phyloP scores from a whole-genome alignment of 2,797 vertebrate species.

The Hephaestus fuliginosus region DNA sequence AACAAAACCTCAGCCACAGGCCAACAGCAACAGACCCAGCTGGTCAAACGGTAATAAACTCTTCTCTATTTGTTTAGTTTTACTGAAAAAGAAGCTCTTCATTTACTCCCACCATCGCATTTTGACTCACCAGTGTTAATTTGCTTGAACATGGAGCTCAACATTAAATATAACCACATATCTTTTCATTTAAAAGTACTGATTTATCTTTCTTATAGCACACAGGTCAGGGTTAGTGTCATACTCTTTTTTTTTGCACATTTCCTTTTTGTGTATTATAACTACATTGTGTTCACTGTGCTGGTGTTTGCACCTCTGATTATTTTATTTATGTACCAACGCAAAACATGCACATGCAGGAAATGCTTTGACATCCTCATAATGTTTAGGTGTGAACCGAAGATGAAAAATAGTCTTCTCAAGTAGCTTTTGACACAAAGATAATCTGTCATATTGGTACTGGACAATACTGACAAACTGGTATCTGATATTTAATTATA shows the following conservation, averaged over 20 bases:
- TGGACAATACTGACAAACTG: not conserved
- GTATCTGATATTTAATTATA: not conserved
- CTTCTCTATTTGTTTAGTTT: not conserved
- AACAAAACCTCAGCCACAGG: constrained; percentile 41
- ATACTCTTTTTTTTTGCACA: not conserved
- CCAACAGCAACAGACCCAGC: constrained; percentile 35
- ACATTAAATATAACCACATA: not conserved
- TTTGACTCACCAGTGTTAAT: not conserved
- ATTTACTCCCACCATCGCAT: not conserved
- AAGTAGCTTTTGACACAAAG: not conserved
- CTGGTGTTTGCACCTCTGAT: not conserved
- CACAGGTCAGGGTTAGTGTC: too few species aligned
- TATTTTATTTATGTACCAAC: not conserved
- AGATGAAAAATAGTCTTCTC: not conserved
- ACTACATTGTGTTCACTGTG: not conserved
- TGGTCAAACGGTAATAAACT: constrained; percentile 81
- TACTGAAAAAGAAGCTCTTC: not conserved
- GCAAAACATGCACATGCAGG: not conserved
- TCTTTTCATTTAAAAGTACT: not conserved
- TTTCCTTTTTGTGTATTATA: not conserved
- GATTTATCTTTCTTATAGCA: not conserved
- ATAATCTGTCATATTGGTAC: not conserved
- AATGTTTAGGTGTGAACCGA: not conserved
- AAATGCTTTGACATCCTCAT: not conserved
- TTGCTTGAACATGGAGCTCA: not conserved